Conservation (phyloP, 2,797 vertebrate species). For the Xerus rutilus region DNA sequence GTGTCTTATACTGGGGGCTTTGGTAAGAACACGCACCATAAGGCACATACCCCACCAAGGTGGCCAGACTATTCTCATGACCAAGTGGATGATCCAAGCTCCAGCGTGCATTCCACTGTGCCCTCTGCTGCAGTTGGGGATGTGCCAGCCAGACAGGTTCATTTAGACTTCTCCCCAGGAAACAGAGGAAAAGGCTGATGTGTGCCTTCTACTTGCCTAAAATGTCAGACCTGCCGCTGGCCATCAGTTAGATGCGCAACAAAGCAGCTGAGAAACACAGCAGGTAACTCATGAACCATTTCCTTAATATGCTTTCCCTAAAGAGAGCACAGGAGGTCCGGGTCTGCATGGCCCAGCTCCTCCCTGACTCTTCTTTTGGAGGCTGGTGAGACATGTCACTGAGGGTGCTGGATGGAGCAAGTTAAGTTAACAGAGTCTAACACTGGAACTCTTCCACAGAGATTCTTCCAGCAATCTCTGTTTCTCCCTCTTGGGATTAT, state of each 20-base stretch:
- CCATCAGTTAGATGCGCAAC: neutral
- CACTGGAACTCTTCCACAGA: neutral
- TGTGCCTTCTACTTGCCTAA: neutral
- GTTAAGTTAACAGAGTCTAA: neutral
- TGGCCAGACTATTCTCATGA: neutral
- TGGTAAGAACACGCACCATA: accelerated
- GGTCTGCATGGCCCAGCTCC: neutral
- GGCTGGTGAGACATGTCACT: neutral
- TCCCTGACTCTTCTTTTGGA: neutral
- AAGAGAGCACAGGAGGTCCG: neutral
- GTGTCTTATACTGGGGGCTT: neutral
- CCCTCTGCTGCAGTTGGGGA: neutral
- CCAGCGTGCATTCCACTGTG: neutral
- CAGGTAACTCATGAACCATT: neutral
- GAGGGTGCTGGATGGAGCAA: neutral
- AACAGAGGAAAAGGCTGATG: neutral
- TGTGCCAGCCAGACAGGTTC: neutral
- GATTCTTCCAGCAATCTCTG: neutral
- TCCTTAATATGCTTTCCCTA: neutral
- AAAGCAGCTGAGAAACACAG: neutral
- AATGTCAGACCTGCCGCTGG: neutral
- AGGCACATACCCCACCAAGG: accelerated
- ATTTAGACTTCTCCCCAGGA: neutral
- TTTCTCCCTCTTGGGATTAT: neutral
- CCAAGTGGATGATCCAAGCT: neutral